Evolutionary conservation across 2,888 invertebrate species (phyloP).

Genomic region (Dilophus febrilis): DNA sequence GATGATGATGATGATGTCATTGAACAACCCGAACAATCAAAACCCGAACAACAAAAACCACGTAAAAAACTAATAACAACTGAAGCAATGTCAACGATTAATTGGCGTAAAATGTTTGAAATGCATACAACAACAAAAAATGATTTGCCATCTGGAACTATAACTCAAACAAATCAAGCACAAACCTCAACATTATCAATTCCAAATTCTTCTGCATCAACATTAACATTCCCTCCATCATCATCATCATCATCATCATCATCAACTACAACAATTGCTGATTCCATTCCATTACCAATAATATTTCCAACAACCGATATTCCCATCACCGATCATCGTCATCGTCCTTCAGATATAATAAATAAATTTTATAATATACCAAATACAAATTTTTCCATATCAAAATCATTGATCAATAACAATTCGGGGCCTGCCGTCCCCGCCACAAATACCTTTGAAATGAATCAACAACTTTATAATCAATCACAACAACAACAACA

Average conservation of each 20-base stretch:
- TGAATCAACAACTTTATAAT: too few relatives aligned
- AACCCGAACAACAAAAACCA: too few relatives aligned
- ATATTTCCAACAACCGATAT: too few relatives aligned
- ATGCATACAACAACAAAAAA: too few relatives aligned
- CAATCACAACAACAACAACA: neutral
- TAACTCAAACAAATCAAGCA: too few relatives aligned
- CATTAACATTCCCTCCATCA: neutral
- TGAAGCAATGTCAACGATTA: slow-evolving; percentile 3
- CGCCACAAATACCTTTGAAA: too few relatives aligned
- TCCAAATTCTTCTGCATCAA: too few relatives aligned
- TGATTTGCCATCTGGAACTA: too few relatives aligned
- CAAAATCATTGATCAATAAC: slow-evolving; percentile 1
- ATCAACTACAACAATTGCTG: neutral
- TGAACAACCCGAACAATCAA: neutral
- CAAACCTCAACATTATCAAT: neutral
- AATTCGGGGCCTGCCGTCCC: neutral
- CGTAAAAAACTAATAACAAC: neutral
- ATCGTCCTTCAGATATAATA: too few relatives aligned
- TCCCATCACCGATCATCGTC: too few relatives aligned
- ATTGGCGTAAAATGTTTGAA: slow-evolving; percentile 3
- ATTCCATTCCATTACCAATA: neutral
- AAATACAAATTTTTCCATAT: slow-evolving; percentile 7
- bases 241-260: neutral
- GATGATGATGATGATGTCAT: neutral
- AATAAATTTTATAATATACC: slow-evolving; percentile 5